Conservation (phyloP, 2,113 vertebrate genomes). For the Pomatostomus ruficeps region DNA sequence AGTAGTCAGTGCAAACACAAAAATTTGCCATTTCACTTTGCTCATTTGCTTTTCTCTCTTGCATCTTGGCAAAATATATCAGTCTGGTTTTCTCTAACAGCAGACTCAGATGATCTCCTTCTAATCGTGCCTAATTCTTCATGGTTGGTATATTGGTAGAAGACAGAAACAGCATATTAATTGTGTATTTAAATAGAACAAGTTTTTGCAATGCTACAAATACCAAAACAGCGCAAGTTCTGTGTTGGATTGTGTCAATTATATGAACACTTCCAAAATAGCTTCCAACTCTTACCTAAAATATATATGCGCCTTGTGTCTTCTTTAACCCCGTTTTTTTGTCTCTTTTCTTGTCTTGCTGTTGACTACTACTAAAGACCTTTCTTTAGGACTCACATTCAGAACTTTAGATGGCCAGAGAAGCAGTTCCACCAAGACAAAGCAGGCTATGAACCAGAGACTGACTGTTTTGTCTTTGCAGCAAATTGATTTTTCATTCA, state of each 20-base stretch:
- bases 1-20: conserved; percentile 14
- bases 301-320: not conserved
- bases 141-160: not conserved
- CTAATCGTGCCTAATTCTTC: not conserved
- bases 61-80: not conserved
- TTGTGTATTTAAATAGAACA: conserved; percentile 30
- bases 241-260: not conserved
- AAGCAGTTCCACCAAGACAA: not conserved
- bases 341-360: not conserved
- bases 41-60: not conserved
- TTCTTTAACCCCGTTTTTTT: not conserved
- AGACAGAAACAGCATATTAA: not conserved
- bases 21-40: conserved; percentile 7
- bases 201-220: not conserved
- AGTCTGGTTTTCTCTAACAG: not conserved
- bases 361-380: not conserved
- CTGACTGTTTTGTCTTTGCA: not conserved
- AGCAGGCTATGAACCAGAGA: not conserved
- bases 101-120: not conserved
- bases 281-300: not conserved
- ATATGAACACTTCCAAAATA: not conserved
- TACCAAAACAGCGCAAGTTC: not conserved
- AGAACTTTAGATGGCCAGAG: not conserved
- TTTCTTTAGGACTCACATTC: not conserved
- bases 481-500: not conserved